Percentiles rank a stretch among this genome's conserved stretches.
These are phyloP conservation scores for Elmis aenea DNA, from an alignment of 2,888 invertebrate species.

Conservation along the genomic window DNA sequence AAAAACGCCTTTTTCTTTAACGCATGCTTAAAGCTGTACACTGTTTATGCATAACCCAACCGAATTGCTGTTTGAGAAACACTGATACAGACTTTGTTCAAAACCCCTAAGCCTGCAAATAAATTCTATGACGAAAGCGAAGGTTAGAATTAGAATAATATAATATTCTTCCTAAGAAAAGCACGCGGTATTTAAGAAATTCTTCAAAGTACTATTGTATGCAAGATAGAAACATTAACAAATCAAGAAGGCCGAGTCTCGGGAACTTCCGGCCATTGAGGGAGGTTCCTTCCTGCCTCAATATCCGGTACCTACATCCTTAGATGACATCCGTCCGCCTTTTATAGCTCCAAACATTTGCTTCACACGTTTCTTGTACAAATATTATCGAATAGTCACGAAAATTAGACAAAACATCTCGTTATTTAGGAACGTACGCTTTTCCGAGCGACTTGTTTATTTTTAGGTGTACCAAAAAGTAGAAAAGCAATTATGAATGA, in stretches of 20 bases:
- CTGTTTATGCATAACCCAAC: no score
- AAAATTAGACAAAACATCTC: neutral
- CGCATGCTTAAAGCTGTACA: no score
- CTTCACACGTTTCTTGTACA: conserved; percentile 10
- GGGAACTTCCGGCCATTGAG: conserved; percentile 27
- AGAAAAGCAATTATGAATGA: conserved; percentile 11
- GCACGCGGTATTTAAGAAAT: no score
- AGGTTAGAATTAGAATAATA: no score
- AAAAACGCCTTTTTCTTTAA: no score
- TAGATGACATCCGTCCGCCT: conserved; percentile 25
- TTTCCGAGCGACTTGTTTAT: neutral
- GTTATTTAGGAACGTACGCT: neutral
- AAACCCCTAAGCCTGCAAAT: no score
- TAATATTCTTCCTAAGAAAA: no score
- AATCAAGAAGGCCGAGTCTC: conserved; percentile 25
- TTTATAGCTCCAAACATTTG: conserved; percentile 18
- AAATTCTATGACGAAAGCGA: no score
- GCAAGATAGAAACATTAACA: conserved; percentile 25
- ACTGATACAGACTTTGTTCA: no score
- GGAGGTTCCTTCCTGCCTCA: conserved; percentile 24
- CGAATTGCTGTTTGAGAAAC: no score
- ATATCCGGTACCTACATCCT: conserved; percentile 27
- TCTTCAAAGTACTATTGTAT: no score
- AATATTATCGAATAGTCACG: no score
- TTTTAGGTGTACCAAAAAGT: neutral